Conservation (phyloP, 2,888 invertebrate species). For the Allacma fusca region DNA sequence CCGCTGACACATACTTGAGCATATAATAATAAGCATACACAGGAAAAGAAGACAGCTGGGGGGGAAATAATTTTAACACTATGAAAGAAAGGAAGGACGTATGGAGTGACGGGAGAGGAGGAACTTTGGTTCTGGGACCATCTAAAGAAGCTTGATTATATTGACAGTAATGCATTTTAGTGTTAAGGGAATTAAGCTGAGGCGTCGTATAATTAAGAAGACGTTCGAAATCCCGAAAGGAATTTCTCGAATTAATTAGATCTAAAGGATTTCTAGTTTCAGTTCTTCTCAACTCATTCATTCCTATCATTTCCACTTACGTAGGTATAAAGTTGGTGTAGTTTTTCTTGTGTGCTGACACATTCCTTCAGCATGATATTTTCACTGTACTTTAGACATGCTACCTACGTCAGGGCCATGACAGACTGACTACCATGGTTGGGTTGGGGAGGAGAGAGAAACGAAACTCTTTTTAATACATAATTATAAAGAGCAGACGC, state of each 20-base stretch:
- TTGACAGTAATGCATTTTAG: constrained; percentile 51
- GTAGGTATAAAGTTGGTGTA: not conserved
- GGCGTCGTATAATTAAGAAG: constrained; percentile 50
- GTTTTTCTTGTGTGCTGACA: constrained; percentile 3
- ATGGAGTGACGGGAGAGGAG: constrained; percentile 14
- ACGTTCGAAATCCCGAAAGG: constrained; percentile 46
- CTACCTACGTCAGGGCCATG: not conserved
- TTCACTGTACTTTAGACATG: not conserved
- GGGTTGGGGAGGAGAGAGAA: not conserved
- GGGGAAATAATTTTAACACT: not conserved
- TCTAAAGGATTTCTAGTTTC: constrained; percentile 45
- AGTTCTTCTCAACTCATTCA: constrained; percentile 28
- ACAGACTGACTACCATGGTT: not conserved
- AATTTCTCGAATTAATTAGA: constrained; percentile 54
- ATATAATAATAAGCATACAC: not conserved
- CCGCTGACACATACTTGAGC: not conserved
- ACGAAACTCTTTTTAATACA: constrained; percentile 7
- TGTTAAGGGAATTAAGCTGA: constrained; percentile 48
- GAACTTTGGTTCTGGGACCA: constrained; percentile 24
- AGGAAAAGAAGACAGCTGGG: not conserved
- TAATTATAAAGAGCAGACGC: not conserved
- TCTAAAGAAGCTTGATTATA: constrained; percentile 41
- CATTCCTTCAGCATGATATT: constrained; percentile 1
- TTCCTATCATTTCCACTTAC: constrained; percentile 10
- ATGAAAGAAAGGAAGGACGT: constrained; percentile 1